phyloP scores from a whole-genome alignment of 2,113 vertebrate genomes.

The Cygnus atratus region DNA sequence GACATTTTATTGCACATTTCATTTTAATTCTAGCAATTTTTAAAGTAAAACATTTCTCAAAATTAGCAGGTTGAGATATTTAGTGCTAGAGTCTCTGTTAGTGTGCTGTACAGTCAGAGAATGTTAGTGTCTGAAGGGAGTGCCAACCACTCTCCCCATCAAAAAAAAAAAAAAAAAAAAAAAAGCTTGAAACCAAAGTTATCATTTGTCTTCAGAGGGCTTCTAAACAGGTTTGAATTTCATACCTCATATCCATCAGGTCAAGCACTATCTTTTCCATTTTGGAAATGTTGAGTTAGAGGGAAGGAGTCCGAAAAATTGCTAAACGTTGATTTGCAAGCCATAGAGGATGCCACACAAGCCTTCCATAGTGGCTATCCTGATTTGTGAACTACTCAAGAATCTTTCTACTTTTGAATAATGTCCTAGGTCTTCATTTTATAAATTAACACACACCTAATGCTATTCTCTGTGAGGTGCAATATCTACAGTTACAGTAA shows the following conservation, averaged over 20 bases:
- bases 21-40: neutral
- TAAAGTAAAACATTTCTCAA: neutral
- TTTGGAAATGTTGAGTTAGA: neutral
- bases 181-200: neutral
- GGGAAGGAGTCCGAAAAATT: neutral
- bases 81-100: neutral
- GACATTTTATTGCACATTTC: neutral
- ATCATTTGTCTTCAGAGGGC: neutral
- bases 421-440: neutral
- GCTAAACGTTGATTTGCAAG: neutral
- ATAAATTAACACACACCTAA: neutral
- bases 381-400: neutral
- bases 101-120: fast-evolving
- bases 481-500: neutral
- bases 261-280: neutral
- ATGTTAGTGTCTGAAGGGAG: neutral
- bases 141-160: neutral
- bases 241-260: neutral
- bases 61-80: neutral
- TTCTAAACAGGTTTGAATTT: neutral
- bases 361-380: neutral
- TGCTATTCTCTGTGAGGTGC: neutral
- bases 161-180: neutral
- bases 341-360: neutral
- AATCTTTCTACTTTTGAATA: neutral